These are phyloP conservation scores for human (Homo sapiens) DNA, from an alignment of 2,113 vertebrate genomes.

Conservation along the genomic window GRCh38 chr14:68264001-68264500, in stretches of 20 bases:
- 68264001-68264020: neutral
- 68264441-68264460: neutral
- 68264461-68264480: neutral
- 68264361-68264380: neutral
- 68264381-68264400: neutral
- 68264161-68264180: neutral
- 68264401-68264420: neutral
- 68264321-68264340: neutral
- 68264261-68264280: neutral
- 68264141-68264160: neutral
- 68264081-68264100: neutral
- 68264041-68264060: neutral
- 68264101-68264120: neutral
- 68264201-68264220: neutral
- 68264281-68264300: neutral
- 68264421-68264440: constrained; percentile 28
- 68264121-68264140: neutral
- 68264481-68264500: neutral
- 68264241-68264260: neutral
- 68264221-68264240: neutral
- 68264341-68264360: neutral
- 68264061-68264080: neutral
- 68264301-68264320: neutral
- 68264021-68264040: neutral
- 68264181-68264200: neutral